phyloP scores from a whole-genome alignment of 2,113 vertebrate genomes.

The Lepus europaeus region DNA sequence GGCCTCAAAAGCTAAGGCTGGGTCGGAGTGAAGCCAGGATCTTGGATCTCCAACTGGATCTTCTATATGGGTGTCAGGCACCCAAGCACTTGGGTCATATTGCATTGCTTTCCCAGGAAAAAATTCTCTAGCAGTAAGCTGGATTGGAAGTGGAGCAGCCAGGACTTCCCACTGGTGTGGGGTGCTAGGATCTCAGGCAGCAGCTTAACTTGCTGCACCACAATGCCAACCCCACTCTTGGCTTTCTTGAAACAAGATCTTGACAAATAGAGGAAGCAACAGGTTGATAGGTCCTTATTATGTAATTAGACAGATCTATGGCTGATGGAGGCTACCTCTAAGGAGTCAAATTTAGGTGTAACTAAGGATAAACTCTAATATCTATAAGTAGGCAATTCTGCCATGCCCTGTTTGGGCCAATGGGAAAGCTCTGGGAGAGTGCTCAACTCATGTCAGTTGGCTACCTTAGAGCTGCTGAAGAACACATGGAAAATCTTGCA shows the following conservation, averaged over 20 bases:
- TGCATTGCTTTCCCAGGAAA: too few relatives aligned
- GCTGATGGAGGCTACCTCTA: background rate
- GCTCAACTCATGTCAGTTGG: background rate
- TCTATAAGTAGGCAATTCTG: background rate
- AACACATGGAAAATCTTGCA: background rate
- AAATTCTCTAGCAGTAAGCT: too few relatives aligned
- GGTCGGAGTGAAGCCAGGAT: too few relatives aligned
- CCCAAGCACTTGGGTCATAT: too few relatives aligned
- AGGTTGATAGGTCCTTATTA: background rate
- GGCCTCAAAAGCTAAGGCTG: too few relatives aligned
- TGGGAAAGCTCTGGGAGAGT: background rate
- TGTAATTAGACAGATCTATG: background rate
- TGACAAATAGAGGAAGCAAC: background rate
- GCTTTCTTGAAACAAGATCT: background rate
- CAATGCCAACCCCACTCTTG: background rate
- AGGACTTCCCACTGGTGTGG: too few relatives aligned
- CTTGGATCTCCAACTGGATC: too few relatives aligned
- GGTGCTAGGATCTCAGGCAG: too few relatives aligned
- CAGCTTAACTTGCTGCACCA: too few relatives aligned
- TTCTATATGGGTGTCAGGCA: too few relatives aligned
- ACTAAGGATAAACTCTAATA: background rate
- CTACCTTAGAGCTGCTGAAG: background rate
- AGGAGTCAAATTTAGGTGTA: background rate
- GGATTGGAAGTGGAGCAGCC: too few relatives aligned
- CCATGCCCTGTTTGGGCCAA: background rate